Conservation (phyloP, 2,797 vertebrate species). For the Chanos chanos region DNA sequence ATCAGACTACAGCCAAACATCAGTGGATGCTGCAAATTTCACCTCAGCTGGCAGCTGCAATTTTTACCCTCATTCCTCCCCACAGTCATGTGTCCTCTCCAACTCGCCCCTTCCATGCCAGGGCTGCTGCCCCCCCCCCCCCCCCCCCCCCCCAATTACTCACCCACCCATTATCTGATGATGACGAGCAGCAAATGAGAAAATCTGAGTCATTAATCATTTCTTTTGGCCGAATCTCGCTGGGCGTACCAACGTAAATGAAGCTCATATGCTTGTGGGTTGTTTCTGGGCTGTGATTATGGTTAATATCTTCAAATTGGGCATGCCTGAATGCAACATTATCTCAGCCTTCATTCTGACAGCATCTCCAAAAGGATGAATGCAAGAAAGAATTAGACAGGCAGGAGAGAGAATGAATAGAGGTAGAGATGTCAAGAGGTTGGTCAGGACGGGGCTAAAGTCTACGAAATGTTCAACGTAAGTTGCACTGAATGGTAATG, state of each 20-base stretch:
- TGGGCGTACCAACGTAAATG: conserved; percentile 24
- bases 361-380: too few species aligned
- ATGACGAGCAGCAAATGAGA: conserved; percentile 26
- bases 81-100: conserved; percentile 16
- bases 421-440: too few species aligned
- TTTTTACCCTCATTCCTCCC: conserved; percentile 5
- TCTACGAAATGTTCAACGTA: too few species aligned
- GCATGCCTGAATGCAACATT: too few species aligned
- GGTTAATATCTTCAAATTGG: conserved; percentile 36
- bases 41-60: conserved; percentile 3
- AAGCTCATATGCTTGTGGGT: conserved; percentile 23
- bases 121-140: background rate
- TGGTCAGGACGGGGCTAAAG: too few species aligned
- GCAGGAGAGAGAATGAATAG: background rate
- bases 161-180: conserved; percentile 36
- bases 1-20: too few species aligned
- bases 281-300: conserved; percentile 26
- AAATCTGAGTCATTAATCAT: conserved; percentile 45
- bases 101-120: conserved; percentile 22
- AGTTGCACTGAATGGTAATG: too few species aligned
- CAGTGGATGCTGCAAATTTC: too few species aligned
- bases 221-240: conserved; percentile 15
- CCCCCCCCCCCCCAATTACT: conserved; percentile 11
- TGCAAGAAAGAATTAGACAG: background rate
- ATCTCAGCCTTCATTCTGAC: too few species aligned